Conservation (phyloP, 1,140 invertebrate species). For the Drosophila leontia region DNA sequence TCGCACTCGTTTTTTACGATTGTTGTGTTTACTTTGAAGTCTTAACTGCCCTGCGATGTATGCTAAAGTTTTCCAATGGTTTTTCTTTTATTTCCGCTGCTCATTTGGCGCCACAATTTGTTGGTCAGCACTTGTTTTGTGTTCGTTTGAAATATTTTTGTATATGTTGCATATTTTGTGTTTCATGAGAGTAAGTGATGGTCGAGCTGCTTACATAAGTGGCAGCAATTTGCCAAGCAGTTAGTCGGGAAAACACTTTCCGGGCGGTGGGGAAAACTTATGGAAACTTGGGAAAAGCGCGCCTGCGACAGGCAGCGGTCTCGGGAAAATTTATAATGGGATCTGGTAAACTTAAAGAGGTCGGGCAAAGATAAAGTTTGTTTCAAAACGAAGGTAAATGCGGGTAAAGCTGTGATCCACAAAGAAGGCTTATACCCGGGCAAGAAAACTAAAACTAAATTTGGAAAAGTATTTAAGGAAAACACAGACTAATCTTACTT, state of each 20-base stretch:
- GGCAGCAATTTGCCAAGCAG: slow-evolving; percentile 56
- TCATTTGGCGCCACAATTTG: slow-evolving; percentile 62
- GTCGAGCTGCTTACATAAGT: slow-evolving; percentile 46
- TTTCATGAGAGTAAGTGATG: slow-evolving; percentile 42
- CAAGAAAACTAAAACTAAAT: slow-evolving; percentile 6
- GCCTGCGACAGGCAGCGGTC: slow-evolving; percentile 18
- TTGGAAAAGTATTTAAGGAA: background rate
- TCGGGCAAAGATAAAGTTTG: slow-evolving; percentile 16
- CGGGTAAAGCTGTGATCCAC: background rate
- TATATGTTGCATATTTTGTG: slow-evolving; percentile 31
- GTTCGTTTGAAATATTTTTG: slow-evolving; percentile 5
- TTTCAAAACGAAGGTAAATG: slow-evolving; percentile 5
- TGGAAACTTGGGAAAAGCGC: slow-evolving; percentile 31
- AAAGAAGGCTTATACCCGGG: background rate
- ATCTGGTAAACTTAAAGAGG: slow-evolving; percentile 28
- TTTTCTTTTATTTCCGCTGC: slow-evolving; percentile 35
- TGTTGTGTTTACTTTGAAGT: slow-evolving; percentile 69
- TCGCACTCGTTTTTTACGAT: slow-evolving; percentile 48
- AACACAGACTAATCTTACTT: background rate
- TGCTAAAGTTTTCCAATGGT: slow-evolving; percentile 42
- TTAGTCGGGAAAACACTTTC: slow-evolving; percentile 35
- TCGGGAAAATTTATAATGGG: slow-evolving; percentile 40
- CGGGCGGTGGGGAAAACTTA: slow-evolving; percentile 43
- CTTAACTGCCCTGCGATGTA: slow-evolving; percentile 53
- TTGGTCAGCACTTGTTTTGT: slow-evolving; percentile 24